These are phyloP conservation scores for Orthosia incerta DNA, from an alignment of 2,888 invertebrate species.

Conservation along the genomic window DNA sequence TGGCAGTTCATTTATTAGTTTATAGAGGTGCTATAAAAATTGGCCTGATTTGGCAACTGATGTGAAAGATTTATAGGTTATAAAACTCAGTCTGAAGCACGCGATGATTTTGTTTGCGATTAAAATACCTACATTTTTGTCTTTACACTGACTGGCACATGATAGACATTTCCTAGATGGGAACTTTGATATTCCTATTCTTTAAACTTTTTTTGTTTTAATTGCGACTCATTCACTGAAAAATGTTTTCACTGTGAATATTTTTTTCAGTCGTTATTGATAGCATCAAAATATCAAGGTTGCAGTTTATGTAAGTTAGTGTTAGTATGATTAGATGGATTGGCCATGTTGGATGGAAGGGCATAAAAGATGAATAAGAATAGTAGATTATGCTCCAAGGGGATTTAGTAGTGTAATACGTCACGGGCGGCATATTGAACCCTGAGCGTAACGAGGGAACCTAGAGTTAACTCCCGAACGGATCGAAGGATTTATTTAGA, in stretches of 20 bases:
- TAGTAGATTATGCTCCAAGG: too few relatives aligned
- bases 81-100: slow-evolving; percentile 16
- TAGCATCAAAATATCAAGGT: not conserved
- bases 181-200: not conserved
- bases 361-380: too few relatives aligned
- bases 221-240: too few relatives aligned
- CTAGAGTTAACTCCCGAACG: too few relatives aligned
- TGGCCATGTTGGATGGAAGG: too few relatives aligned
- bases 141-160: slow-evolving; percentile 21
- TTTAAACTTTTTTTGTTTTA: not conserved
- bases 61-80: not conserved
- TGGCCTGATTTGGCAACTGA: not conserved
- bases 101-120: slow-evolving; percentile 26
- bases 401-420: too few relatives aligned
- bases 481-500: too few relatives aligned
- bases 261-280: not conserved
- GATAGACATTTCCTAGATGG: not conserved
- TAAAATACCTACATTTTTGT: not conserved
- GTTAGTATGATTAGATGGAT: too few relatives aligned
- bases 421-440: too few relatives aligned
- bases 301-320: not conserved
- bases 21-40: slow-evolving; percentile 22
- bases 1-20: slow-evolving; percentile 45
- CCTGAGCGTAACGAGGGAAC: too few relatives aligned
- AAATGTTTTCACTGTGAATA: not conserved